phyloP scores from a whole-genome alignment of 2,113 vertebrate genomes.

The Mugil cephalus region DNA sequence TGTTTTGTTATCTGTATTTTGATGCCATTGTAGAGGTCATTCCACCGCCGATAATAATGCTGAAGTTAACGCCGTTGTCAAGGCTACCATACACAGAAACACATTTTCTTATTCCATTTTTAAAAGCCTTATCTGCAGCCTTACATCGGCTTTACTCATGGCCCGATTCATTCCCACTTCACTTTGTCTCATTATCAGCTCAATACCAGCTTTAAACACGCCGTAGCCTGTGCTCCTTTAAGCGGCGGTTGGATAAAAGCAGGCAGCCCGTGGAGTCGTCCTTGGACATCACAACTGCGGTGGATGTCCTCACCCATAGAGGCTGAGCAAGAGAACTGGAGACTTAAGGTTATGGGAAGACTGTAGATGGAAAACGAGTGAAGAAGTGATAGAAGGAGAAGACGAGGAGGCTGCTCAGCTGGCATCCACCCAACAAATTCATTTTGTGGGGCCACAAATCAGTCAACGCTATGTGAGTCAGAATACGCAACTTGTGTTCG shows the following conservation, averaged over 20 bases:
- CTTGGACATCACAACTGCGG: constrained; percentile 28
- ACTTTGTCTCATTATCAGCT: constrained; percentile 3
- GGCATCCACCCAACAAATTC: constrained; percentile 70
- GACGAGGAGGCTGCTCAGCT: constrained; percentile 62
- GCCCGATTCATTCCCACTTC: neutral
- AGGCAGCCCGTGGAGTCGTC: constrained; percentile 20
- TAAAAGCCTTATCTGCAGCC: constrained; percentile 5
- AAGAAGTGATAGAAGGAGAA: constrained; percentile 58
- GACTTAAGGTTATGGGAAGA: constrained; percentile 45
- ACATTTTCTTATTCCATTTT: constrained; percentile 53
- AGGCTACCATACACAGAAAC: constrained; percentile 66
- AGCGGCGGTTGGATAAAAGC: neutral
- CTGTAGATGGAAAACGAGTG: constrained; percentile 45
- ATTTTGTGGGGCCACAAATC: constrained; percentile 74
- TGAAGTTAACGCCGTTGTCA: constrained; percentile 76
- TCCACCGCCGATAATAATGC: constrained; percentile 29
- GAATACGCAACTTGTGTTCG: constrained; percentile 56
- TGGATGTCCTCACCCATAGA: constrained; percentile 41
- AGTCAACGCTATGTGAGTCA: constrained; percentile 63
- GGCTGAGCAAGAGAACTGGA: constrained; percentile 26
- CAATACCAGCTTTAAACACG: neutral
- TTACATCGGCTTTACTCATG: neutral
- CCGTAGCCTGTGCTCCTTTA: neutral
- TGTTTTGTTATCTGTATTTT: constrained; percentile 65
- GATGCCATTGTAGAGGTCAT: constrained; percentile 66